Conservation (phyloP, 1,140 invertebrate genomes). For the Galleria mellonella region DNA sequence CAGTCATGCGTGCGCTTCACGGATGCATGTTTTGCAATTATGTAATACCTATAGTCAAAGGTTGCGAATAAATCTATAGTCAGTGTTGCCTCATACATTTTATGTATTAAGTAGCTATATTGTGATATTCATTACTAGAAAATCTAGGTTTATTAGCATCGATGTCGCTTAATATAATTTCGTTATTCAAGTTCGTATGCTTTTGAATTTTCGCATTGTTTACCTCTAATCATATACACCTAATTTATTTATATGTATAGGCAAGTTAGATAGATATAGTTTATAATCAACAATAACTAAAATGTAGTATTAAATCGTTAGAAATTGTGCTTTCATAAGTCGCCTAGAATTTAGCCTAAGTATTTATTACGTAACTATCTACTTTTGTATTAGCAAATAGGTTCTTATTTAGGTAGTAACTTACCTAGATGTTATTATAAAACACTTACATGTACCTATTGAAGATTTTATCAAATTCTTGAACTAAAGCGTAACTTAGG, state of each 20-base stretch:
- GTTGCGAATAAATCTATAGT: conserved; percentile 43
- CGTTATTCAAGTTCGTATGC: too few relatives aligned
- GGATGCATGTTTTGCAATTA: conserved; percentile 30
- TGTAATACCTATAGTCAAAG: conserved; percentile 25
- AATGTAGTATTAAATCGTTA: background rate
- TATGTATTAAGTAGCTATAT: conserved; percentile 54
- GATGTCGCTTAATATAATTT: conserved; percentile 21
- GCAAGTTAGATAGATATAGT: background rate
- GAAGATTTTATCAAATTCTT: too few relatives aligned
- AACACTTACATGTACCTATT: conserved; percentile 1
- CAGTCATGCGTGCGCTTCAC: conserved; percentile 22
- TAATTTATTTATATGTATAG: background rate
- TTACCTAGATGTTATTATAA: background rate
- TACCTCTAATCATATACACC: background rate
- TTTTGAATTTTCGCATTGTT: background rate
- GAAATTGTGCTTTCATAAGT: conserved; percentile 23
- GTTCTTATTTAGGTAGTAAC: background rate
- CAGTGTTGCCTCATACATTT: conserved; percentile 41
- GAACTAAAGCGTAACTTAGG: conserved; percentile 10
- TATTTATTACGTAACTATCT: conserved; percentile 12
- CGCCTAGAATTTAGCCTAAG: conserved; percentile 27
- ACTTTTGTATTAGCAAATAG: conserved; percentile 19
- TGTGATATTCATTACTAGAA: conserved; percentile 63
- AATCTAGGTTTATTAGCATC: conserved; percentile 26
- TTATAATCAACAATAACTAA: background rate